Base-by-base conservation (phyloP, 2,113 vertebrate genomes). In the Hypanus sabinus region DNA sequence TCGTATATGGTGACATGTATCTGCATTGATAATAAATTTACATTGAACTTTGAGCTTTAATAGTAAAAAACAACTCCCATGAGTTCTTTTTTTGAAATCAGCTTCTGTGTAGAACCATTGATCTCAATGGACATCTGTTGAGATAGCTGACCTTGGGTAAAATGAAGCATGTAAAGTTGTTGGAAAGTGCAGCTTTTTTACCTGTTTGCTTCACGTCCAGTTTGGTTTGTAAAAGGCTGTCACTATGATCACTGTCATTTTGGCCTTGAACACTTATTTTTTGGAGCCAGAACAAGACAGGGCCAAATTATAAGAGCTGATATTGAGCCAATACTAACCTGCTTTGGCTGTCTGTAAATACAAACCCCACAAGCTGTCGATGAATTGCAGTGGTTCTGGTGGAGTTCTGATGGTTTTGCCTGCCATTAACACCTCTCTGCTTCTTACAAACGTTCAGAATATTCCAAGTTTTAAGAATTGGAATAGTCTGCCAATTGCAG, bases 271-370 rank as follows among this genome's bases (percentile, higher is more conserved):
- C 57, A 65, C 85, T 65, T 12, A n/a, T 87, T 60, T 87, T 57
- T 87, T 87, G 27, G 55, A 27, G 60, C 57, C 55, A 87, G 30
- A 87, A 81, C 55, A 87, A 87, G 55, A 57, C 30, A 18, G 85
- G 30, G 30, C 30, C 14, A 65, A 30, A 65, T 18, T 62, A 88
- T 36, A 79, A 65, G 85, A 65, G n/a, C 27, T 88, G 85, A 33
- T 30, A 88, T 65, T 65, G 27, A 65, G 85, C 85, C 85, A 88
- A 20, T 65, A 33, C 60, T 62, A 27, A 18, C 57, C 85, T 65
- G 60, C n/a, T 65, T 65, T 65, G 85, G 85, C 30, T 90, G 60
- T 60, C 85, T 90, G 27, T 90, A 68, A 90, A 65, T 90, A 90
- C 60, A 90, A 36, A 62, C 85, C 65, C 18, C 81, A 60, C 24